These are phyloP conservation scores for Camelus bactrianus DNA, from an alignment of 2,113 vertebrate species.

Conservation along the genomic window DNA sequence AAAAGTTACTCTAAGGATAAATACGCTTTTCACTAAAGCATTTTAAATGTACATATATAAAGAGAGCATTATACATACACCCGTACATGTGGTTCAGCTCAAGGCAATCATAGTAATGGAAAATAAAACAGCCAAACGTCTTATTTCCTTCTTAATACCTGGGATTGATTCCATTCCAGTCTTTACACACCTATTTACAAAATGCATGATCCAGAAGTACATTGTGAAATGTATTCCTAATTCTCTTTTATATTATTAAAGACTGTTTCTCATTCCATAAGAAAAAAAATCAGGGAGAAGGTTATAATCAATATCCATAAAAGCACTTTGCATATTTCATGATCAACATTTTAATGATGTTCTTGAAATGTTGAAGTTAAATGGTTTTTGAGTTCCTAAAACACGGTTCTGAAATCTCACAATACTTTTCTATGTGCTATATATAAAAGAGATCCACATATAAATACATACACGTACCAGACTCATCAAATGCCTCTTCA, in stretches of 20 bases:
- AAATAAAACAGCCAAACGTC: not conserved
- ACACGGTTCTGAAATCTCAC: not conserved
- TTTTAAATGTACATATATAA: not conserved
- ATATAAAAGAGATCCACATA: not conserved
- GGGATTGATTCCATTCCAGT: not conserved
- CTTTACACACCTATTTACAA: conserved; percentile 12
- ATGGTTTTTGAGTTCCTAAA: not conserved
- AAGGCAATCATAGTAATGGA: not conserved
- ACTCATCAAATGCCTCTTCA: not conserved
- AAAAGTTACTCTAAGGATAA: conserved; percentile 60
- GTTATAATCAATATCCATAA: not conserved
- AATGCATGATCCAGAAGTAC: conserved; percentile 22
- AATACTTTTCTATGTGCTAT: not conserved
- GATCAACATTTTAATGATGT: conserved; percentile 3
- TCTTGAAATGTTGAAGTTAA: not conserved
- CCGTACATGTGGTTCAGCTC: not conserved
- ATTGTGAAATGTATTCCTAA: conserved; percentile 31
- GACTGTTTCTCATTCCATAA: conserved; percentile 1
- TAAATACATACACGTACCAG: not conserved
- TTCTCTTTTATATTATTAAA: conserved; percentile 38
- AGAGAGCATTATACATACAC: not conserved
- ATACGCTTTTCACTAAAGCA: not conserved
- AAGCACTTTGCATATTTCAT: not conserved
- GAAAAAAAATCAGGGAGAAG: conserved; percentile 19
- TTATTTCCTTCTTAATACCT: not conserved